Conservation (phyloP, 2,888 invertebrate genomes). For the Phlogophora meticulosa region DNA sequence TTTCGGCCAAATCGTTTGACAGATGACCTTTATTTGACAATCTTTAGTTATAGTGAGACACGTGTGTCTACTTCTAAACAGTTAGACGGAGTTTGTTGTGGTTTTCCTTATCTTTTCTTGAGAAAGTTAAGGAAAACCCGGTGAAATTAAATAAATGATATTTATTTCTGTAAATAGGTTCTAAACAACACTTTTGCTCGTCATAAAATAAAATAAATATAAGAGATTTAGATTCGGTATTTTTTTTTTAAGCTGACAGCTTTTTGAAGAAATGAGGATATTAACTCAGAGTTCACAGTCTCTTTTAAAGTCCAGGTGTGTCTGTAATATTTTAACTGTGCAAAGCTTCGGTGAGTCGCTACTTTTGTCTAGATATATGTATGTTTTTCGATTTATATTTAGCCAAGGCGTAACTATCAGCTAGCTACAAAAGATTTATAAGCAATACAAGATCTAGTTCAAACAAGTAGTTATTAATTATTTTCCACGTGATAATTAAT, state of each 20-base stretch:
- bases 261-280: no score
- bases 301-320: no score
- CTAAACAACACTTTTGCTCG: no score
- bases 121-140: no score
- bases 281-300: no score
- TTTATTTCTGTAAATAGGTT: no score
- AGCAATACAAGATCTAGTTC: background rate
- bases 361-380: background rate
- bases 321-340: background rate
- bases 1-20: conserved; percentile 5
- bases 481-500: conserved; percentile 2
- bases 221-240: no score
- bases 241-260: no score
- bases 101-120: no score
- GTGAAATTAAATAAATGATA: no score
- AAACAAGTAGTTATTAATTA: conserved; percentile 11
- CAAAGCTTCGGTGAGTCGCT: background rate
- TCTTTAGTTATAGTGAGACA: background rate
- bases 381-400: no score
- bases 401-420: background rate
- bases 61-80: background rate
- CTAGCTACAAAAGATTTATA: conserved; percentile 5
- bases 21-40: background rate
- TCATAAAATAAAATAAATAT: no score
- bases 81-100: background rate